Percentiles rank a stretch among this genome's conserved stretches.
Conservation (phyloP, 2,113 vertebrate species). For the Pipra filicauda region DNA sequence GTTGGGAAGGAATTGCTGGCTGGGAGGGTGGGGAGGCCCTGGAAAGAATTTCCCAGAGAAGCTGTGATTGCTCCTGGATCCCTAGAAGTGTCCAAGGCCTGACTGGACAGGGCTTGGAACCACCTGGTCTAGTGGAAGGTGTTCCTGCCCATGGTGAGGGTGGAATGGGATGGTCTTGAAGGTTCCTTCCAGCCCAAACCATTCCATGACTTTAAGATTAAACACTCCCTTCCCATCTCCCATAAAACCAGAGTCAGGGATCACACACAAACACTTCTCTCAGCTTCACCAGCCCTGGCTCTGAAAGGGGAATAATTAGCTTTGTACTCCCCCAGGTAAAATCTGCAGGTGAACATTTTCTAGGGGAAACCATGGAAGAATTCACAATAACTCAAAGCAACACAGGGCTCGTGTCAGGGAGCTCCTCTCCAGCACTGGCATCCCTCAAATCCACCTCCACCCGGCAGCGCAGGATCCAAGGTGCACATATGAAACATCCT, state of each 20-base stretch:
- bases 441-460: neutral
- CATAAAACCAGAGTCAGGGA: neutral
- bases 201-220: neutral
- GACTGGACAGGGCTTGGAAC: neutral
- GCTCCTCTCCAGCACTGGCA: neutral
- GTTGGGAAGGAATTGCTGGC: neutral
- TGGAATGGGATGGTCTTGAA: neutral
- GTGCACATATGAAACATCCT: rapidly evolving
- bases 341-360: neutral
- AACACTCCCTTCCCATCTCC: rapidly evolving
- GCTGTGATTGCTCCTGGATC: neutral
- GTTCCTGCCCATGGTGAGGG: neutral
- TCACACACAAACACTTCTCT: neutral
- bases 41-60: no score
- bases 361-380: neutral
- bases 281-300: neutral
- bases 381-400: neutral
- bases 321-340: neutral
- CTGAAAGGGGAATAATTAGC: neutral
- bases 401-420: neutral
- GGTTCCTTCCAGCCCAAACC: neutral
- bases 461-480: rapidly evolving
- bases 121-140: rapidly evolving
- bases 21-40: neutral
- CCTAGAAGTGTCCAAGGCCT: neutral